phyloP scores from a whole-genome alignment of 2,113 vertebrate species.

The Macroglossus sobrinus region DNA sequence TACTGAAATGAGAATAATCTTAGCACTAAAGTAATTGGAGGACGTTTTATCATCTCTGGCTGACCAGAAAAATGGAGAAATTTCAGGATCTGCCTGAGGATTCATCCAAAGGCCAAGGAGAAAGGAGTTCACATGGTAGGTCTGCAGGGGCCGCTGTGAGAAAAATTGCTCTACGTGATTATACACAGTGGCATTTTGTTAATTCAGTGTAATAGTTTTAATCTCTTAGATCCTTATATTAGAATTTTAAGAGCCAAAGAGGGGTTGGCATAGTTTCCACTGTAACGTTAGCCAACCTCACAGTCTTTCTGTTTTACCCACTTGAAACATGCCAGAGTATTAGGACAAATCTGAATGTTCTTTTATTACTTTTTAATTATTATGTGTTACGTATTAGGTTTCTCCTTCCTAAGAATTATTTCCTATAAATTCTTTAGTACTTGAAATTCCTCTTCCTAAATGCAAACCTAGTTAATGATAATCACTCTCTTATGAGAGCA shows the following conservation, averaged over 20 bases:
- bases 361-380: background rate
- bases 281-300: background rate
- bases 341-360: background rate
- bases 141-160: background rate
- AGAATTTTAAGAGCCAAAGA: conserved; percentile 7
- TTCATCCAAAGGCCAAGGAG: background rate
- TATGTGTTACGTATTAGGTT: background rate
- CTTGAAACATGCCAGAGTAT: background rate
- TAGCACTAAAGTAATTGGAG: background rate
- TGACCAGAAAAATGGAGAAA: background rate
- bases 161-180: background rate
- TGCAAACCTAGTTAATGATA: conserved; percentile 35
- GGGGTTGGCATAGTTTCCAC: background rate
- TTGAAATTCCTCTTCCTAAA: background rate
- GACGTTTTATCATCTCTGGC: background rate
- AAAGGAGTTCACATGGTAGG: accelerated
- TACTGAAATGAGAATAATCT: background rate
- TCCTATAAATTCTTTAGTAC: background rate
- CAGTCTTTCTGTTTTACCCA: background rate
- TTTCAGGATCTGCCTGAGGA: background rate
- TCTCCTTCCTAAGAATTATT: conserved; percentile 15
- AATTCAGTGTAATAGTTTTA: background rate
- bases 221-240: background rate
- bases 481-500: background rate
- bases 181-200: background rate